Evolutionary conservation across 2,888 invertebrate genomes (phyloP).

Genomic region (Hydriomena furcata): DNA sequence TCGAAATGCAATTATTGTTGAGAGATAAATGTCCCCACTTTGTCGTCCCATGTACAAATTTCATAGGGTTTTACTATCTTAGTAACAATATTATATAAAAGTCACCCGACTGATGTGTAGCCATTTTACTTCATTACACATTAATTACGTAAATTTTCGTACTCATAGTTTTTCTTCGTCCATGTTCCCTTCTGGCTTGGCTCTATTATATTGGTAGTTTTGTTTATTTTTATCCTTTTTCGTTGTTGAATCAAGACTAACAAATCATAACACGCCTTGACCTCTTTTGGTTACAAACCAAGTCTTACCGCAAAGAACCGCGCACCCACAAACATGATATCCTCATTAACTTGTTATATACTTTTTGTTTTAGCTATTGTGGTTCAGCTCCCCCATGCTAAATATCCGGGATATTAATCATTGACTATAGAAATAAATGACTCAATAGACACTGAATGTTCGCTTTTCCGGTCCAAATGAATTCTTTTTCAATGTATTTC

Average conservation of each 20-base stretch:
- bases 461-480: slow-evolving; percentile 71
- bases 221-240: too few species aligned
- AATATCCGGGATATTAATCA: slow-evolving; percentile 80
- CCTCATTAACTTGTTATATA: slow-evolving; percentile 21
- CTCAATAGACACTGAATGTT: slow-evolving; percentile 71
- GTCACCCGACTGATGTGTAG: too few species aligned
- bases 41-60: slow-evolving; percentile 16
- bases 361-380: slow-evolving; percentile 37
- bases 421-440: slow-evolving; percentile 71
- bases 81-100: too few species aligned
- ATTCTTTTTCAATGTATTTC: slow-evolving; percentile 64
- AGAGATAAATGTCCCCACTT: slow-evolving; percentile 14
- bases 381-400: slow-evolving; percentile 58
- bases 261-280: background rate
- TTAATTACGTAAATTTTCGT: too few species aligned
- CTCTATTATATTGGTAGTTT: too few species aligned
- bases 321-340: slow-evolving; percentile 17
- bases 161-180: too few species aligned
- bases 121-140: too few species aligned
- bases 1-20: slow-evolving; percentile 24
- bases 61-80: too few species aligned
- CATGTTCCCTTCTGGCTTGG: too few species aligned
- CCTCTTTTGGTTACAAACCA: slow-evolving; percentile 1
- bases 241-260: background rate
- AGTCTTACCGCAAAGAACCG: slow-evolving; percentile 5